Evolutionary conservation across 2,113 vertebrate genomes (phyloP).

Genomic region (Micromys minutus): DNA sequence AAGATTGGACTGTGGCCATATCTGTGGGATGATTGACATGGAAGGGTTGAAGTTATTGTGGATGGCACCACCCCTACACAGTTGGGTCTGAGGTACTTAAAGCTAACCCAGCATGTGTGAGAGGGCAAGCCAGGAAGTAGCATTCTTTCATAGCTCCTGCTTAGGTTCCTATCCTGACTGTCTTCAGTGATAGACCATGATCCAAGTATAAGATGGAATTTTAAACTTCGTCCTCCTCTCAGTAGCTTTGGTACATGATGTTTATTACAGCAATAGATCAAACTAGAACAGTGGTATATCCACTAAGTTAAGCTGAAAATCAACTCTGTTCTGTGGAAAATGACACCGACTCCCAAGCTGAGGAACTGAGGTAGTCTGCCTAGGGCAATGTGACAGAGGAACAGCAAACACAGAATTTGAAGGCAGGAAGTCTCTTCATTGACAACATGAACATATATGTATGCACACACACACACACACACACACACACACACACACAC

Average conservation of each 20-base stretch:
- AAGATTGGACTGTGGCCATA: not conserved
- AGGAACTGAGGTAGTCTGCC: not conserved
- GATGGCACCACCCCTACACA: not conserved
- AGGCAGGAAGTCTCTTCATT: fast-evolving
- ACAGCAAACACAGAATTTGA: not conserved
- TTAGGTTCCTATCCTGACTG: not conserved
- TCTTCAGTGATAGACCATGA: not conserved
- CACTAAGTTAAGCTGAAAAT: not conserved
- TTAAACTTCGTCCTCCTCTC: not conserved
- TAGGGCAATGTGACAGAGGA: not conserved
- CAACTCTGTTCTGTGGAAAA: not conserved
- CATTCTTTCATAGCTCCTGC: not conserved
- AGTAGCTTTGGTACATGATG: not conserved
- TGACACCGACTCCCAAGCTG: not conserved
- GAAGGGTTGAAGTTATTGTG: not conserved
- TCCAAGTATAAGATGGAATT: not conserved
- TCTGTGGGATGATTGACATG: not conserved
- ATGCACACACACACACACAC: not conserved
- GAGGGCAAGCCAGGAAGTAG: not conserved
- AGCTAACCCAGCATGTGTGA: not conserved
- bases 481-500: not conserved
- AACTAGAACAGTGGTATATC: not conserved
- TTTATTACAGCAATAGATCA: not conserved
- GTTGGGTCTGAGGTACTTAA: not conserved
- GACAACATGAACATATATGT: not conserved